phyloP scores from a whole-genome alignment of 2,113 vertebrate species.

The Morone chrysops region DNA sequence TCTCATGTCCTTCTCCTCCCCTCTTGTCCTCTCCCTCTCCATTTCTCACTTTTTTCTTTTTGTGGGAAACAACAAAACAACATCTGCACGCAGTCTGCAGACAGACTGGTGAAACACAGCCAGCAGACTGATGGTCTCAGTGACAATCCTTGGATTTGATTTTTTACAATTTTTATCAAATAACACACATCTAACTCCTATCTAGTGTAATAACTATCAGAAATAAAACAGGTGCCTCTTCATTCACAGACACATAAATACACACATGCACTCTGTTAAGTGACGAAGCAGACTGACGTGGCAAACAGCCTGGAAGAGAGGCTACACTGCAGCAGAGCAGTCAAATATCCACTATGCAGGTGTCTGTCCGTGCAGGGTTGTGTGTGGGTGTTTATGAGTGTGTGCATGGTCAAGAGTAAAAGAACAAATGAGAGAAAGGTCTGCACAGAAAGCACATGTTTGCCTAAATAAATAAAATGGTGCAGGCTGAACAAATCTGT shows the following conservation, averaged over 20 bases:
- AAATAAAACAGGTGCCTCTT: background rate
- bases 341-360: conserved; percentile 17
- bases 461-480: conserved; percentile 64
- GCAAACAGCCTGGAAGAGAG: background rate
- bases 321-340: conserved; percentile 25
- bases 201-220: conserved; percentile 1
- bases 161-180: conserved; percentile 22
- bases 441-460: conserved; percentile 19
- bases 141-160: conserved; percentile 16
- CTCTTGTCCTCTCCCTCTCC: conserved; percentile 38
- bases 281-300: conserved; percentile 17
- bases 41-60: conserved; percentile 35
- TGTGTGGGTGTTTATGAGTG: conserved; percentile 22
- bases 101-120: conserved; percentile 34
- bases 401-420: conserved; percentile 6
- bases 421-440: conserved; percentile 13
- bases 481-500: conserved; percentile 51
- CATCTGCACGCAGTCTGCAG: conserved; percentile 51
- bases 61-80: conserved; percentile 65
- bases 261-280: conserved; percentile 12
- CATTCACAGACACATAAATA: background rate
- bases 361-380: conserved; percentile 9
- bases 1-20: conserved; percentile 67
- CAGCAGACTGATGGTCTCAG: conserved; percentile 48
- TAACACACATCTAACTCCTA: background rate